Conservation (phyloP, 2,113 vertebrate species). For the Jaculus jaculus region DNA sequence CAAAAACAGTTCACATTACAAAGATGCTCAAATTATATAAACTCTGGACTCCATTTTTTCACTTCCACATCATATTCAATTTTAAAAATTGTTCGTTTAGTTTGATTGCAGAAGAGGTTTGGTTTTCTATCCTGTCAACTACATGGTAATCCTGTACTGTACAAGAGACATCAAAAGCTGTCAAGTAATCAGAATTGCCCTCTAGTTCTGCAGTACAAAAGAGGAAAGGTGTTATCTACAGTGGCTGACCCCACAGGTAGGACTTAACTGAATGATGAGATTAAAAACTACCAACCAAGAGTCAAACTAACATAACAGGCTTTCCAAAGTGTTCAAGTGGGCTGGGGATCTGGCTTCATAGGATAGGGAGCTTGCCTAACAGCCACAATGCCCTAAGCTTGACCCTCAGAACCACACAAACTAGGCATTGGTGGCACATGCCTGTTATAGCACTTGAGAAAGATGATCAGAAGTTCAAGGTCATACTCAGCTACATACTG, state of each 20-base stretch:
- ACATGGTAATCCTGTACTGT: neutral
- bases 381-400: neutral
- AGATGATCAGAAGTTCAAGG: neutral
- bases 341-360: neutral
- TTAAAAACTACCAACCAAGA: neutral
- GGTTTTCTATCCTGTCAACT: constrained; percentile 22
- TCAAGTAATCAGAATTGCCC: neutral
- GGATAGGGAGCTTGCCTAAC: neutral
- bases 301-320: neutral
- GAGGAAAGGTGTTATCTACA: neutral
- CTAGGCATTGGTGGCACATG: neutral
- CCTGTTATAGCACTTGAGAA: neutral
- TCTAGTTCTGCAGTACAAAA: neutral
- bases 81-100: constrained; percentile 8
- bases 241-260: neutral
- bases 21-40: constrained; percentile 44
- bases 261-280: constrained; percentile 32
- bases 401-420: neutral
- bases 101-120: neutral
- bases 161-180: neutral
- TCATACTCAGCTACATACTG: neutral
- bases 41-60: constrained; percentile 3
- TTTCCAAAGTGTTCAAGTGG: neutral
- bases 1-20: neutral
- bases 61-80: neutral